Base-by-base conservation (phyloP, 2,113 vertebrate genomes). In the Progne subis region DNA sequence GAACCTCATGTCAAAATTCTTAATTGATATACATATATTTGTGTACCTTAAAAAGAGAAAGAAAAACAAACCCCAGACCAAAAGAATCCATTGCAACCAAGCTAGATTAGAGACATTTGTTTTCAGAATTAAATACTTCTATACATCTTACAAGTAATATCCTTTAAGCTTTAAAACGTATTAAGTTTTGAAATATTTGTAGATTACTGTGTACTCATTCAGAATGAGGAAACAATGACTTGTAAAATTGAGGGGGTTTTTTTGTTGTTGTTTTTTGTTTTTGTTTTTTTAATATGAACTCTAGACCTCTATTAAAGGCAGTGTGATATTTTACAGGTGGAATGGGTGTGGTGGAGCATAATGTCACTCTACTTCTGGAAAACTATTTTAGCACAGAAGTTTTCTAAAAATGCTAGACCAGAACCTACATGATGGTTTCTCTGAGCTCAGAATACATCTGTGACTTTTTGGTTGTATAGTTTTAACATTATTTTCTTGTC, bases 271-370 rank as follows among this genome's bases (percentile, higher is more conserved):
- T 7, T 37, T 37, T 37, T 37, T 49, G 53, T 37, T 37, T 37
- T 0, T 60, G 77, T 72, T 82, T 81, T 18, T 16, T 67, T 60
- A 55, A 29, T 50, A 50, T 43, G 12, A 86, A 32, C 9, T 56
- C 21, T 19, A 70, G 11, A 60, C 4, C 57, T 56, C 8, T 70
- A 6, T 49, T 57, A 53, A 85, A 88, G 28, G 9, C 7, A 31
- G 2, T 14, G 10, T 44, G 31, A 47, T 74, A 69, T 82, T 87
- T 60, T 70, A 44, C 11, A 24, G 5, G 7, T 47, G 7, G 8
- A 52, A 77, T 9, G 2, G 4, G 25, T 1, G 1, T 11, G 6
- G 4, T 4, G 4, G 14, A 31, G 13, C 10, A 50, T 6, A 64
- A 6, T 14, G 6, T 39, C 12, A 2, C 6, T 77, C 15, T 14